phyloP scores from a whole-genome alignment of 2,113 vertebrate species.

The Calidris pygmaea region DNA sequence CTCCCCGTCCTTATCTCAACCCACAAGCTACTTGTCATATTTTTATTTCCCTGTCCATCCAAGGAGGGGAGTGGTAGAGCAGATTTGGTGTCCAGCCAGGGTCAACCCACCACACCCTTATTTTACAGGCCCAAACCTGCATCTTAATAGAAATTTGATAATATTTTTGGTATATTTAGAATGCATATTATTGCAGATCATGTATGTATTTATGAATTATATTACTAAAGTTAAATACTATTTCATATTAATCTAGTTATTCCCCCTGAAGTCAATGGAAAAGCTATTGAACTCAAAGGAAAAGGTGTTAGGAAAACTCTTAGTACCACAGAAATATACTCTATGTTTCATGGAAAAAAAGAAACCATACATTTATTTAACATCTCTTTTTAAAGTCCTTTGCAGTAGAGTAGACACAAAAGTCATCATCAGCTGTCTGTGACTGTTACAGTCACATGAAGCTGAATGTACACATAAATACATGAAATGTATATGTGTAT shows the following conservation, averaged over 20 bases:
- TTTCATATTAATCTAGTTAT: background rate
- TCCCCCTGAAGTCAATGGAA: background rate
- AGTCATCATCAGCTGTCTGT: background rate
- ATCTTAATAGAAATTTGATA: background rate
- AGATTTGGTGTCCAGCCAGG: background rate
- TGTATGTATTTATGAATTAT: background rate
- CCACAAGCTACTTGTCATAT: background rate
- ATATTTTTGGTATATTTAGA: background rate
- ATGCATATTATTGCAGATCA: background rate
- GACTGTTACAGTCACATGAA: background rate
- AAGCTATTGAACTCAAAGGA: background rate
- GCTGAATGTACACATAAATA: background rate
- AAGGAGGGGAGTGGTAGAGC: background rate
- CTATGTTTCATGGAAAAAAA: background rate
- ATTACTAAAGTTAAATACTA: background rate
- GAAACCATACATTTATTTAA: background rate
- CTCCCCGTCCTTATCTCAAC: background rate
- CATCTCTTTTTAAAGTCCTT: background rate
- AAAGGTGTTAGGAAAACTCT: background rate
- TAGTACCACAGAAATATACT: background rate
- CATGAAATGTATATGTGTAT: background rate
- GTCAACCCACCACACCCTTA: background rate
- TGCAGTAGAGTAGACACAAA: background rate
- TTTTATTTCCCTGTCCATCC: background rate
- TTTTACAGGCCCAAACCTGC: background rate